Conservation (phyloP, 1,140 invertebrate species). For the Penaeus vannamei region DNA sequence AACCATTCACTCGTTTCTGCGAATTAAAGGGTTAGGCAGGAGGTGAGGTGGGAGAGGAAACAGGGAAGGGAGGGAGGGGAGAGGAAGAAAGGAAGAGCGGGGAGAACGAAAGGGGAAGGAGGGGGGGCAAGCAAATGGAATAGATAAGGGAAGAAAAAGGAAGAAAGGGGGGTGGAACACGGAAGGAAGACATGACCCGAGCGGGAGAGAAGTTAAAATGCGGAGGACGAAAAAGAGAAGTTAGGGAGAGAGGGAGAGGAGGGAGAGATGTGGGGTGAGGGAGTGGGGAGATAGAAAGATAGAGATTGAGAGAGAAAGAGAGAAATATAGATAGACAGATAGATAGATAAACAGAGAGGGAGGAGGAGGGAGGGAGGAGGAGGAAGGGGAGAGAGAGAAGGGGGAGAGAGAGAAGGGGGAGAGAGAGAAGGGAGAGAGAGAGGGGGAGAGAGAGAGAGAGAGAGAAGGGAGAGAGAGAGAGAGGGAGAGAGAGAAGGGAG, state of each 20-base stretch:
- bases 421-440: not conserved
- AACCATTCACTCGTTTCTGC: too few relatives aligned
- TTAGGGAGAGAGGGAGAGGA: not conserved
- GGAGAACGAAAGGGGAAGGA: not conserved
- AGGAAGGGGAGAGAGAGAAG: not conserved
- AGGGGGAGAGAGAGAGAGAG: too few relatives aligned
- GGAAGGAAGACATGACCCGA: not conserved
- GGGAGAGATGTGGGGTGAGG: not conserved
- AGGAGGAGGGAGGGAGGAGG: not conserved
- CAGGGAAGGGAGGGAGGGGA: not conserved
- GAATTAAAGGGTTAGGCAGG: too few relatives aligned
- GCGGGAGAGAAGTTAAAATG: too few relatives aligned
- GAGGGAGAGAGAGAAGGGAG: not conserved
- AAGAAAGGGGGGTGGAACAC: not conserved
- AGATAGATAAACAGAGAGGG: not conserved
- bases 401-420: not conserved
- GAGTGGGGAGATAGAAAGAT: too few relatives aligned
- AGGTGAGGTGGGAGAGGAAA: not conserved
- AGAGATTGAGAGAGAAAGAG: not conserved
- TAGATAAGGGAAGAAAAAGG: not conserved
- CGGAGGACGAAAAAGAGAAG: not conserved
- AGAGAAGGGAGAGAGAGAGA: not conserved
- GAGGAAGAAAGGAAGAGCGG: not conserved
- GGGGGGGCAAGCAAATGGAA: not conserved
- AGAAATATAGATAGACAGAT: conserved; percentile 25